A percentile compares a stretch with the other conserved stretches of the same genome.
Conservation (phyloP, 2,888 invertebrate genomes). For the Congeria kusceri region DNA sequence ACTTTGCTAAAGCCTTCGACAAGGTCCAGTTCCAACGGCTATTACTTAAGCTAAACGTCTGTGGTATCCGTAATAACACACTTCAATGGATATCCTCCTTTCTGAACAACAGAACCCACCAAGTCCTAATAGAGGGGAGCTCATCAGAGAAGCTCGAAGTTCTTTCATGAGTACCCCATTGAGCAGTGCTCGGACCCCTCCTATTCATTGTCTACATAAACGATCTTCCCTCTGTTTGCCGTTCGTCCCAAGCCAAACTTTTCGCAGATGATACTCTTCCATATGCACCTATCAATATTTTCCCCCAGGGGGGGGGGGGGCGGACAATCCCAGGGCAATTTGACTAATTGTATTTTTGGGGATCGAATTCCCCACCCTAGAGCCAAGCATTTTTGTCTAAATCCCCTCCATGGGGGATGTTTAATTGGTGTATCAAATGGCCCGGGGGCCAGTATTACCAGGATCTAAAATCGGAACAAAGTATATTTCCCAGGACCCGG, state of each 20-base stretch:
- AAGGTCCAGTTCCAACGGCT: slow-evolving; percentile 19
- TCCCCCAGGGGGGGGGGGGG: no score
- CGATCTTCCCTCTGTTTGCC: slow-evolving; percentile 20
- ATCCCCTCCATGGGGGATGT: no score
- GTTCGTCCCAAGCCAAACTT: not conserved
- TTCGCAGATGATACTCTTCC: slow-evolving; percentile 43
- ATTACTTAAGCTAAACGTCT: slow-evolving; percentile 26
- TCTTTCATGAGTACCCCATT: slow-evolving; percentile 33
- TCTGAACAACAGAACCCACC: slow-evolving; percentile 21
- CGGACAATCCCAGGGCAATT: no score
- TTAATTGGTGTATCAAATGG: no score
- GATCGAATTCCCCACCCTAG: no score
- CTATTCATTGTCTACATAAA: slow-evolving; percentile 32
- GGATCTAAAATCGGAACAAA: no score
- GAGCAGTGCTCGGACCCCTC: slow-evolving; percentile 20
- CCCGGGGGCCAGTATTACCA: no score
- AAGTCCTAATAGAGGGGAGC: slow-evolving; percentile 34
- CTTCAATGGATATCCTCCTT: slow-evolving; percentile 27
- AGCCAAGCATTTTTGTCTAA: no score
- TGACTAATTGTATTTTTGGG: no score
- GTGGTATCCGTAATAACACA: slow-evolving; percentile 28
- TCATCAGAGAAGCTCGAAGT: slow-evolving; percentile 28
- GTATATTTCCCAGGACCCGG: no score
- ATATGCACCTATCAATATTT: no score
- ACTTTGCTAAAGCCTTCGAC: slow-evolving; percentile 41